Evolutionary conservation across 2,888 invertebrate genomes (phyloP), one percentile per base, ranked within the genome.

Genomic region (Ochlodes sylvanus): DNA sequence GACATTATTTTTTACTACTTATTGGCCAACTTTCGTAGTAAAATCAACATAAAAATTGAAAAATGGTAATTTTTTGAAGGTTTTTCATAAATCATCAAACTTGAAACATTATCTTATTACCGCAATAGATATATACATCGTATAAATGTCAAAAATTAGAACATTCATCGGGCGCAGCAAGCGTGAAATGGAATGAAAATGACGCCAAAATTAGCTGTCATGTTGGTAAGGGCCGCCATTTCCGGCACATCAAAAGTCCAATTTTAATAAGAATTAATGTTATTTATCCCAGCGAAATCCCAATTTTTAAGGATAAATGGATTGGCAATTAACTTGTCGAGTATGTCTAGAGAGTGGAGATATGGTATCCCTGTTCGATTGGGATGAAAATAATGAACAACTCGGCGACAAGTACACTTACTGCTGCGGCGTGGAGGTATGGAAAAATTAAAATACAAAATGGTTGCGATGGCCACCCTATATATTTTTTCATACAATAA

Each of bases 381-480:
- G 93, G 91, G 94, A 94, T 75, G 94, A 94, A 89, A 94, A 93
- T 80, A 93, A 93, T 76, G 93, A 94, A 83, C 93, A 93, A 88
- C 90, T 94, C 34, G 85, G 89, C 72, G 92, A 93, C 83, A 94
- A 94, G 81, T 94, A 92, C 79, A 84, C 87, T 17, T 92, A 81
- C 79, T 92, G 93, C 77, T 90, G 92, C 77, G 92, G 93, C 79
- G 86, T 93, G 73, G 88, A 93, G 90, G 94, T 93, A 87, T 75
- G 88, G 80, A 89, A 90, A 89, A 89, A 89, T 86, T 84, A 84
- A n/a, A n/a, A 86, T 81, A 87, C 83, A 90, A 92, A 93, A 93
- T 92, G 92, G 90, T 92, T 90, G 91, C 92, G 88, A 89, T 93
- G 93, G 94, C 93, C 93, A 93, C 94, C 93, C 93, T 85, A 87